Evolutionary conservation across 2,797 vertebrate genomes (phyloP).

Genomic region (Siniperca undulata): DNA sequence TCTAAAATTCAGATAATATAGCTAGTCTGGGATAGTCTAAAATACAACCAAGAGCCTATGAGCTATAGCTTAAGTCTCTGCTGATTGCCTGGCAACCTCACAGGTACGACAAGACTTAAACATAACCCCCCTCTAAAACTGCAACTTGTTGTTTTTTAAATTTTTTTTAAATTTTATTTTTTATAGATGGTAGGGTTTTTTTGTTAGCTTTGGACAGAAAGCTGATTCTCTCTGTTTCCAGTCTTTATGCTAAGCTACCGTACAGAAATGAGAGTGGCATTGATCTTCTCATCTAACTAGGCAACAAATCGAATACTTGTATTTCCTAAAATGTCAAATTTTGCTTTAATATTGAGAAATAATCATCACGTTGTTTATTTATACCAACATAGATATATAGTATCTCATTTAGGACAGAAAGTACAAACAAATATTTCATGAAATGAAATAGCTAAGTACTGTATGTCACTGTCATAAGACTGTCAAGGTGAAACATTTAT

Average conservation of each 20-base stretch:
- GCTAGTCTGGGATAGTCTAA: background rate
- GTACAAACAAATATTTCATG: background rate
- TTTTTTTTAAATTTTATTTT: too few relatives aligned
- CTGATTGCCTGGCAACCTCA: background rate
- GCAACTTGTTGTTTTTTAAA: background rate
- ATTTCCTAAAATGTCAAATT: background rate
- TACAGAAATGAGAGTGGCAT: background rate
- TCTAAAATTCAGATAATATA: background rate
- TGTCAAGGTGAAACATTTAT: constrained; percentile 1
- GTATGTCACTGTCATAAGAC: background rate
- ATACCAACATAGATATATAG: background rate
- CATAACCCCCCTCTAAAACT: background rate
- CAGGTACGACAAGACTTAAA: too few relatives aligned
- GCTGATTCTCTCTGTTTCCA: too few relatives aligned
- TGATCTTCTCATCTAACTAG: background rate
- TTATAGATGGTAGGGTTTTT: background rate
- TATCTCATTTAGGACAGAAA: background rate
- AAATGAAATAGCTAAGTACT: background rate
- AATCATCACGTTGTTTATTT: background rate
- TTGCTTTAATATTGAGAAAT: background rate
- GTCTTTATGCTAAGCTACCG: background rate
- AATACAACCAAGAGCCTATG: background rate
- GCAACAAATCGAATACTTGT: background rate
- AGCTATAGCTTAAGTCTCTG: background rate
- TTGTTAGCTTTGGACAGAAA: background rate